These are phyloP conservation scores for Symphodus melops DNA, from an alignment of 2,113 vertebrate species.

Conservation along the genomic window DNA sequence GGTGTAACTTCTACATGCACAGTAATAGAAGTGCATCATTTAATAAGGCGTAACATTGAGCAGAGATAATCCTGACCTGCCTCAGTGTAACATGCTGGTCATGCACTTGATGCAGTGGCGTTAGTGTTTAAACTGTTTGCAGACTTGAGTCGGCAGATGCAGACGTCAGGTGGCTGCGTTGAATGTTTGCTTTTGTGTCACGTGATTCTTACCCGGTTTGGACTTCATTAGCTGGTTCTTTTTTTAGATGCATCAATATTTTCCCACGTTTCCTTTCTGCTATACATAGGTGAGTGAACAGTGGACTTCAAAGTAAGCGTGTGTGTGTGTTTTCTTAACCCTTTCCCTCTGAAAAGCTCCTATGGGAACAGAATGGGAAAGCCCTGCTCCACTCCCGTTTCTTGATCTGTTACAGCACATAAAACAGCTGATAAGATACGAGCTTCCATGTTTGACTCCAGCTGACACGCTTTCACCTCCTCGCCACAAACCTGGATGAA, in stretches of 20 bases:
- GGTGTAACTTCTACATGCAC: no score
- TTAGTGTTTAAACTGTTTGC: no score
- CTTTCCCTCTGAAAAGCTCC: slow-evolving; percentile 45
- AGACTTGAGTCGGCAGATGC: neutral
- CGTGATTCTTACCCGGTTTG: neutral
- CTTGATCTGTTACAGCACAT: no score
- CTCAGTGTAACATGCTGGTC: no score
- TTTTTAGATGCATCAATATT: slow-evolving; percentile 40
- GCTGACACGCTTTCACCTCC: neutral
- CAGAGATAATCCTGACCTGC: no score
- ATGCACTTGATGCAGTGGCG: no score
- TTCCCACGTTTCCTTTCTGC: slow-evolving; percentile 6
- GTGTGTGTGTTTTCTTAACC: slow-evolving; percentile 68
- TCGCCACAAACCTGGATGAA: neutral
- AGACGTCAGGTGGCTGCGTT: neutral
- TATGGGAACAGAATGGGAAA: neutral
- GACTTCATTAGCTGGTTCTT: slow-evolving; percentile 1
- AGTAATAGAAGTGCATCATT: no score
- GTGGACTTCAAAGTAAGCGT: slow-evolving; percentile 43
- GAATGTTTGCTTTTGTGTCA: slow-evolving; percentile 4
- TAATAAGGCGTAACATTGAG: no score
- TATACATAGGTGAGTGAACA: slow-evolving; percentile 26
- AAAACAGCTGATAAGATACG: neutral
- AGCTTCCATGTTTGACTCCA: neutral
- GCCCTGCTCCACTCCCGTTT: neutral